Percentiles rank a stretch among this genome's conserved stretches.
phyloP scores from a whole-genome alignment of 2,888 invertebrate species.

The Drosophila acutilabella region DNA sequence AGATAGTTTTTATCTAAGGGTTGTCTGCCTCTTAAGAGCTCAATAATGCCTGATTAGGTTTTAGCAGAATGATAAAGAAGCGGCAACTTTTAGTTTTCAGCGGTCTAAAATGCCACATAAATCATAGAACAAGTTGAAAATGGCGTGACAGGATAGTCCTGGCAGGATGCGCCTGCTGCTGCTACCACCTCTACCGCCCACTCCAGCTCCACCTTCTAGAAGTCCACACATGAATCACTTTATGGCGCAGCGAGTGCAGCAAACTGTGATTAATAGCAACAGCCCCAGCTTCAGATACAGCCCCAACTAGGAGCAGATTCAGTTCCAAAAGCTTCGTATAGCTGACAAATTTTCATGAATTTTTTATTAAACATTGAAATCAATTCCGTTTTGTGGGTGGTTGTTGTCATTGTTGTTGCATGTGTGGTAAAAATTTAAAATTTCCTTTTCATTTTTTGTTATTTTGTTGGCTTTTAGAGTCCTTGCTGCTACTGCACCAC shows the following conservation, averaged over 20 bases:
- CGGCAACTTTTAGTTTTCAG: slow-evolving; percentile 58
- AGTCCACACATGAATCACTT: slow-evolving; percentile 71
- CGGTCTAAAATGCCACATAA: slow-evolving; percentile 74
- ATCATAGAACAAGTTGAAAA: slow-evolving; percentile 68
- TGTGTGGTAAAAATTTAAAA: slow-evolving; percentile 64
- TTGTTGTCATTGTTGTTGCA: slow-evolving; percentile 43
- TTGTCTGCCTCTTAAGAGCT: slow-evolving; percentile 3
- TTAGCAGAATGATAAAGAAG: slow-evolving; percentile 18
- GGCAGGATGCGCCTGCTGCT: slow-evolving; percentile 68
- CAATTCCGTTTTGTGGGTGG: slow-evolving; percentile 67
- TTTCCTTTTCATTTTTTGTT: slow-evolving; percentile 40
- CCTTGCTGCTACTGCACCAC: slow-evolving; percentile 48
- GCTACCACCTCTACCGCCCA: slow-evolving; percentile 1
- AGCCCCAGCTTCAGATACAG: slow-evolving; percentile 14
- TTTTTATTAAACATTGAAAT: slow-evolving; percentile 82
- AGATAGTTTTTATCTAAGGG: neutral
- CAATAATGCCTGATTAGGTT: slow-evolving; percentile 50
- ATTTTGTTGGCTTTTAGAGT: slow-evolving; percentile 54
- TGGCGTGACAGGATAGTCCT: slow-evolving; percentile 65
- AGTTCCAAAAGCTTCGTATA: slow-evolving; percentile 50
- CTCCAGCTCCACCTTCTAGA: neutral
- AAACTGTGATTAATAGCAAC: slow-evolving; percentile 82
- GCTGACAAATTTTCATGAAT: slow-evolving; percentile 83
- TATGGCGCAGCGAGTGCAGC: slow-evolving; percentile 80
- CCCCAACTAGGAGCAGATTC: slow-evolving; percentile 15